Base-by-base conservation (phyloP, 2,113 vertebrate species). In the Trinectes maculatus region DNA sequence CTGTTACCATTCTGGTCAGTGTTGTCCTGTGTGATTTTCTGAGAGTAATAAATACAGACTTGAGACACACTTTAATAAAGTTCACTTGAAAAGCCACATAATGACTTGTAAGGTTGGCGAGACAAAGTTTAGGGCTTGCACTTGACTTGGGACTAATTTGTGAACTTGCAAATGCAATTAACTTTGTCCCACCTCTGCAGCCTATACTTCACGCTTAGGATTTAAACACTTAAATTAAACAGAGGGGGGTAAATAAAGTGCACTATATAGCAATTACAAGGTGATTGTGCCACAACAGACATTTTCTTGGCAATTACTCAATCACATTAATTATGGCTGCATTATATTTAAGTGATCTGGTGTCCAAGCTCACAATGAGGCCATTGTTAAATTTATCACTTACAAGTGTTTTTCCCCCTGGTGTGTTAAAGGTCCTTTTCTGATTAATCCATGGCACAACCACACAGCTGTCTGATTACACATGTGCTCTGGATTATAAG, bases 181-280 rank as follows among this genome's bases (percentile, higher is more conserved):
- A 51, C 22, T 28, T 31, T 39, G 36, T 56, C 15, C 24, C 15
- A 26, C 36, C 54, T 26, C 54, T 57, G 22, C 37, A 29, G 55
- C 37, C 39, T 21, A 9, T 21, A 31, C 39, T 43, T 29, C 10
- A 44, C 13, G 16, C 26, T 31, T 19, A 43, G 37, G 39, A 29
- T 19, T 31, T 21, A 15, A 43, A 43, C 39, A 42, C 39, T 15
- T 43, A 15, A 43, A 44, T 43, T 29, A 16, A 43, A 58, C 28
- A 19, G 39, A 58, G 56, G 39, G 13, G 21, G 37, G n/a, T 58
- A 42, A 43, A 58, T 43, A 42, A 58, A 28, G 26, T 58, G 55
- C 55, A 31, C 25, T 10, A 43, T n/a, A 58, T 19, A 40, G 37
- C 55, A 58, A 43, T 58, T 58, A 58, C 6, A 13, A n/a, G 0